Evolutionary conservation across 2,888 invertebrate species (phyloP), one percentile per base, ranked within the genome.

Genomic region (Hyposoter dolosus): DNA sequence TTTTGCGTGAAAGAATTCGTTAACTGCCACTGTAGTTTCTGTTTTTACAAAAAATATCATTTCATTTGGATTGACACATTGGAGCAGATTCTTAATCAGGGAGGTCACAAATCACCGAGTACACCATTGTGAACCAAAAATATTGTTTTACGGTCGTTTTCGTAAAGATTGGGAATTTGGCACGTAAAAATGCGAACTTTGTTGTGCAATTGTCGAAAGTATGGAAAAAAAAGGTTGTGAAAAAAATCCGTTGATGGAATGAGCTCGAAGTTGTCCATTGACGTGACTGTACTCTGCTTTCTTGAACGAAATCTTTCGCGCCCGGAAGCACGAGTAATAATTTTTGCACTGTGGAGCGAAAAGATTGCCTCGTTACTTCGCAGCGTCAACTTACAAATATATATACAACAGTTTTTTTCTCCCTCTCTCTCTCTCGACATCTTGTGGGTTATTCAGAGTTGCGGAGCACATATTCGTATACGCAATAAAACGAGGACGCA

Each of bases 291-390:
- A 53, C 53, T 77, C 53, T 77, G 77, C 12, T 47, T 66, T 43
- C 50, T 53, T 66, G 19, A 23, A 72, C 65, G 50, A 72, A 72
- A 72, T 17, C 63, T 53, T 63, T 71, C 65, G 40, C 72, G 53
- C 50, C 79, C 68, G 74, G 50, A 45, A 53, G 82, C 43, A 45
- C 78, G 75, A 75, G 85, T 75, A 82, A 82, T 82, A 82, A 85
- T 85, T 85, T 85, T 85, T 75, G 85, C 85, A 82, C 82, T 32
- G 75, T 82, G 63, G 69, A 82, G 85, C 82, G 79, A 85, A 85
- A 85, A 85, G 82, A 82, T 82, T 85, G 85, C 82, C 82, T 85
- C 85, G 82, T 85, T 85, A 85, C 53, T 85, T 75, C 69, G 68
- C 75, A 69, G 78, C 82, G 74, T 82, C 69, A 82, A 78, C 69